Percentiles rank a stretch among this genome's conserved stretches.
Conservation (phyloP, 2,113 vertebrate species). For the Chunga burmeisteri region DNA sequence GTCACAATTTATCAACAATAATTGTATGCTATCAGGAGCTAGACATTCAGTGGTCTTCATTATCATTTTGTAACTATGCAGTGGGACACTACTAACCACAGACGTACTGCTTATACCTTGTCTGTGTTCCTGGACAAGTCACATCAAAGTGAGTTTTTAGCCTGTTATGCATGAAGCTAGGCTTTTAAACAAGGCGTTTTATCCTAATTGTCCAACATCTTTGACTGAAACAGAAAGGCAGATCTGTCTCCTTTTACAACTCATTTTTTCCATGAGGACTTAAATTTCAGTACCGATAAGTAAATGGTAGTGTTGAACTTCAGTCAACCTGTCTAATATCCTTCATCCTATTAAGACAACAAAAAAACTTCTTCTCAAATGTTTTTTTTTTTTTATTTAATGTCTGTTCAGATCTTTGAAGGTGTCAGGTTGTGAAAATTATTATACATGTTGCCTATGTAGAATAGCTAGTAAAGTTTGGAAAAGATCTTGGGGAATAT, state of each 20-base stretch:
- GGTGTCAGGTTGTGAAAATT: not conserved
- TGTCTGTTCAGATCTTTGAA: not conserved
- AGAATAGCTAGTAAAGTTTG: not conserved
- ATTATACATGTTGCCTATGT: not conserved
- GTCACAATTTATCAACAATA: not conserved
- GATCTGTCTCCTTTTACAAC: not conserved
- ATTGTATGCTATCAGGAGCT: not conserved
- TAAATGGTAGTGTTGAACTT: not conserved
- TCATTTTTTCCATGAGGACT: not conserved
- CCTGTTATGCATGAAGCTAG: not conserved
- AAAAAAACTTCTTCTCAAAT: not conserved
- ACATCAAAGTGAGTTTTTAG: not conserved
- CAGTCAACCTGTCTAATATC: not conserved
- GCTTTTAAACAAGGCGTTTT: not conserved
- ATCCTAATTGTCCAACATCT: not conserved
- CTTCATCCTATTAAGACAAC: not conserved
- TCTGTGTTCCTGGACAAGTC: not conserved
- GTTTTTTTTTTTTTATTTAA: not conserved
- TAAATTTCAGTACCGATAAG: not conserved
- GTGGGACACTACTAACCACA: not conserved
- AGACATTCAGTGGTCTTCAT: not conserved
- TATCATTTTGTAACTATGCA: not conserved
- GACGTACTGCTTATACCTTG: not conserved
- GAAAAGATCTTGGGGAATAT: not conserved
- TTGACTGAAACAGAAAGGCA: not conserved